Evolutionary conservation across 1,140 invertebrate species (phyloP).

Genomic region (Zaprionus camerounensis): DNA sequence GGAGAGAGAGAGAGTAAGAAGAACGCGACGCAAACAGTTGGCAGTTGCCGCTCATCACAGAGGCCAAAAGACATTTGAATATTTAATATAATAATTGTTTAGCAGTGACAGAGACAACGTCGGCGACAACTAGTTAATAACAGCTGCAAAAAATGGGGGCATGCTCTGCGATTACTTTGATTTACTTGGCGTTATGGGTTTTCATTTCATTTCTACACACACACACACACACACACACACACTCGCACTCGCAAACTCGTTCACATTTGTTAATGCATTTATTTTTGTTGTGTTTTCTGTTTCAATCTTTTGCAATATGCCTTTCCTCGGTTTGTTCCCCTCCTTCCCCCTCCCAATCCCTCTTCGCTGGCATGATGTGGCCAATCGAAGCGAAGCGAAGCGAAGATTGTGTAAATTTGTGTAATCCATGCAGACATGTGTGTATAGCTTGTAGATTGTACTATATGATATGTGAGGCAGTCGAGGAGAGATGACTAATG

Average conservation of each 20-base stretch:
- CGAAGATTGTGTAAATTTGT: constrained; percentile 32
- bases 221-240: constrained; percentile 3
- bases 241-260: not conserved
- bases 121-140: constrained; percentile 24
- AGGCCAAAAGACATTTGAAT: constrained; percentile 53
- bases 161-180: constrained; percentile 26
- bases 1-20: not conserved
- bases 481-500: constrained; percentile 31
- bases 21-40: not conserved
- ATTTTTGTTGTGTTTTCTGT: constrained; percentile 17
- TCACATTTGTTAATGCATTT: constrained; percentile 28
- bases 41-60: constrained; percentile 17
- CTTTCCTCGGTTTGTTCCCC: constrained; percentile 2
- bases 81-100: constrained; percentile 36
- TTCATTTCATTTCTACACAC: constrained; percentile 22
- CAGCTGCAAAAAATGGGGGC: constrained; percentile 23
- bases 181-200: constrained; percentile 32
- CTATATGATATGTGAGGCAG: not conserved
- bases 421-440: constrained; percentile 19
- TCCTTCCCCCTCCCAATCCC: not conserved
- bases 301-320: not conserved
- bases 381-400: constrained; percentile 2
- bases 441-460: constrained; percentile 20
- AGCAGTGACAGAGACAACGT: constrained; percentile 10
- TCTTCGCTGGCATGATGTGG: not conserved